Conservation (phyloP, 1,140 invertebrate genomes). For the Tigriopus japonicus region DNA sequence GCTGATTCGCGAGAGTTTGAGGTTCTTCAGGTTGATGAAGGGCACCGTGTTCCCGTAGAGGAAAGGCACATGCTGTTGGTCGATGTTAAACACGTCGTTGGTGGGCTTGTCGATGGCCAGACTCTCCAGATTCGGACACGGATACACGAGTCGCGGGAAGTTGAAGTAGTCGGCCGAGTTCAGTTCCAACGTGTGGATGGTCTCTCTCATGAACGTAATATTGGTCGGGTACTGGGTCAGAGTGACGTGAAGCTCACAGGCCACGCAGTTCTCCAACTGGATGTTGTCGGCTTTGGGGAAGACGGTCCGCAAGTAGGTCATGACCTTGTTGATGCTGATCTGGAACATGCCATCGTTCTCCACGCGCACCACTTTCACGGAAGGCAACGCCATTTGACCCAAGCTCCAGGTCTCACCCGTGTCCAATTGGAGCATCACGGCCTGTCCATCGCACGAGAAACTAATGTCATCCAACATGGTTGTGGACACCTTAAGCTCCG, state of each 20-base stretch:
- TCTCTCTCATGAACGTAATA: slow-evolving; percentile 4
- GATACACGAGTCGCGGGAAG: slow-evolving; percentile 2
- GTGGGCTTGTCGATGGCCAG: slow-evolving; percentile 7
- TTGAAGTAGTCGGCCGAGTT: slow-evolving; percentile 8
- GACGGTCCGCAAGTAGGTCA: background rate
- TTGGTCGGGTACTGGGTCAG: slow-evolving; percentile 1
- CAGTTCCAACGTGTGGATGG: slow-evolving; percentile 2
- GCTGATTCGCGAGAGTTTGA: slow-evolving; percentile 3
- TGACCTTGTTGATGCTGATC: slow-evolving; percentile 1
- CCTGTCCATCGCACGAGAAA: background rate
- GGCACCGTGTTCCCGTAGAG: background rate
- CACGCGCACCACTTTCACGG: background rate
- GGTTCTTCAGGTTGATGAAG: slow-evolving; percentile 2
- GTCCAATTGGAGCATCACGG: background rate
- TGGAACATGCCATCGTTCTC: background rate
- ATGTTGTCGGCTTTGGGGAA: slow-evolving; percentile 6
- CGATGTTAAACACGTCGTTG: slow-evolving; percentile 6
- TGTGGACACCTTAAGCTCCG: background rate
- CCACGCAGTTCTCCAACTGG: background rate
- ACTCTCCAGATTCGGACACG: slow-evolving; percentile 7
- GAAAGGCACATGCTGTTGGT: background rate
- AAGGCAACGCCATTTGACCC: background rate
- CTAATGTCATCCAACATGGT: background rate
- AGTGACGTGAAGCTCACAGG: slow-evolving; percentile 2
- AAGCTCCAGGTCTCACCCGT: background rate